phyloP scores from a whole-genome alignment of 2,113 vertebrate species.

The Sander lucioperca region DNA sequence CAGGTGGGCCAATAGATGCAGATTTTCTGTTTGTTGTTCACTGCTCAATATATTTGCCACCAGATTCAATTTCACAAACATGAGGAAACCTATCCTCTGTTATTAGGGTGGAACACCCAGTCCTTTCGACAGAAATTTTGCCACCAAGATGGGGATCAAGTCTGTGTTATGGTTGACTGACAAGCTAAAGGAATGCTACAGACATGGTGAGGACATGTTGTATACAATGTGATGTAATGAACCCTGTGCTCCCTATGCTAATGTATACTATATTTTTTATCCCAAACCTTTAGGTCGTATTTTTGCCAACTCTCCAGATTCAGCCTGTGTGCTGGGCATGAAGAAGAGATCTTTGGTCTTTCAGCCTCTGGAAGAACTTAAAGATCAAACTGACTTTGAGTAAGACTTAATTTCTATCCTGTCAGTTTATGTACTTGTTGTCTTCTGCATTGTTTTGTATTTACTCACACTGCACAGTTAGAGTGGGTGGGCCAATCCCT shows the following conservation, averaged over 20 bases:
- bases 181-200: conserved; percentile 91
- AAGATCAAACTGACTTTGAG: conserved; percentile 90
- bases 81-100: neutral
- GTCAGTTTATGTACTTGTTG: neutral
- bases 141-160: conserved; percentile 93
- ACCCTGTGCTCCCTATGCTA: neutral
- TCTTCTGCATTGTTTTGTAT: neutral
- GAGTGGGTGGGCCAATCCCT: neutral
- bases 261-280: conserved; percentile 34
- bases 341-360: conserved; percentile 89
- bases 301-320: conserved; percentile 90
- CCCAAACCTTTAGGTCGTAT: conserved; percentile 86
- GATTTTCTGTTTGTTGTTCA: neutral
- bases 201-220: conserved; percentile 84
- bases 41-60: neutral
- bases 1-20: conserved; percentile 81
- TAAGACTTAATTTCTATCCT: conserved; percentile 71
- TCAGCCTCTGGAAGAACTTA: conserved; percentile 87
- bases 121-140: conserved; percentile 94
- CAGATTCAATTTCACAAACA: neutral
- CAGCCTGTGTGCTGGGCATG: conserved; percentile 92
- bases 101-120: conserved; percentile 90
- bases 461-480: neutral
- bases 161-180: conserved; percentile 91
- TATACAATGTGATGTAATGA: neutral